A percentile compares a stretch with the other conserved stretches of the same genome.
Evolutionary conservation across 2,113 vertebrate genomes (phyloP).

Genomic region (Formicarius rufipectus): DNA sequence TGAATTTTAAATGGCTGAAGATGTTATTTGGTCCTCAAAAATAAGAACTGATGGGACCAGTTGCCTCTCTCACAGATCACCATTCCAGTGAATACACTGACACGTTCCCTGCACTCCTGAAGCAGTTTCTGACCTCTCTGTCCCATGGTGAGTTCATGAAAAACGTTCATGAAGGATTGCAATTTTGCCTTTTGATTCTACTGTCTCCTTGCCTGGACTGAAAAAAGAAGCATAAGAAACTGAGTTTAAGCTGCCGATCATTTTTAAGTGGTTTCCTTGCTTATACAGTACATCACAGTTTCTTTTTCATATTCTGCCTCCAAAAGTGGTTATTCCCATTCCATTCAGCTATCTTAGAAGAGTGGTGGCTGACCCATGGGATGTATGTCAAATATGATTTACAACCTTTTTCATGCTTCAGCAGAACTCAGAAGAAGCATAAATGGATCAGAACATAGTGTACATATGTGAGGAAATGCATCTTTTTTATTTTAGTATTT

Average conservation of each 20-base stretch:
- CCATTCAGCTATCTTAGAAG: conserved; percentile 48
- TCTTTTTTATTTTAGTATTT: conserved; percentile 11
- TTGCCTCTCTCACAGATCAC: neutral
- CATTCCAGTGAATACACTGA: neutral
- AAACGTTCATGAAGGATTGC: neutral
- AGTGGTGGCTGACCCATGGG: conserved; percentile 40
- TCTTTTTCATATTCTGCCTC: conserved; percentile 20
- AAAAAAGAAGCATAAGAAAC: neutral
- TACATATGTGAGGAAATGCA: neutral
- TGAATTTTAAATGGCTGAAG: neutral
- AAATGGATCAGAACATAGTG: conserved; percentile 41
- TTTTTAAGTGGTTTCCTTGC: conserved; percentile 10
- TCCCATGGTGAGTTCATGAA: neutral
- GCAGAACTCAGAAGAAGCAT: conserved; percentile 48
- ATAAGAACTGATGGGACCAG: neutral
- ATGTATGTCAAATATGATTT: conserved; percentile 52
- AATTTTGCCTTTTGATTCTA: neutral
- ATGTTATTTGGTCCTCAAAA: neutral
- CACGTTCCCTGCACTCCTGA: neutral
- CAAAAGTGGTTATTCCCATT: conserved; percentile 18
- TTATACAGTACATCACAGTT: conserved; percentile 16
- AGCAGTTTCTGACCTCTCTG: neutral
- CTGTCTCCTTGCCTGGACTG: neutral
- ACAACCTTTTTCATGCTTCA: conserved; percentile 53
- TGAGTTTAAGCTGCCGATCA: neutral